These are phyloP conservation scores for Crocodylus rhombifer DNA, from an alignment of 2,797 vertebrate genomes.

Conservation along the genomic window DNA sequence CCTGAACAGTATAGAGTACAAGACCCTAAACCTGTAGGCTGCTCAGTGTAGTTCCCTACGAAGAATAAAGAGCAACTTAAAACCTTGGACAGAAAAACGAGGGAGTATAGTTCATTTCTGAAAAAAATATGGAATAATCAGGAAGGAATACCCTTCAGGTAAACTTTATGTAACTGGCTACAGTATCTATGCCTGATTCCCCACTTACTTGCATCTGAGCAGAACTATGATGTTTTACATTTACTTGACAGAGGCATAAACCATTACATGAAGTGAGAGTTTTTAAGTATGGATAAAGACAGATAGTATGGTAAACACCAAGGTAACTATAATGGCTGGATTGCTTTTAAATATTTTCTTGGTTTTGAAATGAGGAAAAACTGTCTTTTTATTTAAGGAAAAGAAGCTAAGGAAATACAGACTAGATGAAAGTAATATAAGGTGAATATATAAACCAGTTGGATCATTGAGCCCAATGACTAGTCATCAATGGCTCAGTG, in stretches of 20 bases:
- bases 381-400: background rate
- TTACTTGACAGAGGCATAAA: background rate
- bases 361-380: background rate
- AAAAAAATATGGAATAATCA: background rate
- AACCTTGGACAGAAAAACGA: background rate
- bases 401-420: too few relatives aligned
- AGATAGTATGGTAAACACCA: background rate
- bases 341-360: background rate
- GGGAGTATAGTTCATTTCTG: background rate
- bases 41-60: background rate
- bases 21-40: too few relatives aligned
- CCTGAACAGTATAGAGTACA: too few relatives aligned
- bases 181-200: background rate
- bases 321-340: background rate
- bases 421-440: too few relatives aligned
- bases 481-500: too few relatives aligned
- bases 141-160: background rate
- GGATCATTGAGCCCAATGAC: too few relatives aligned
- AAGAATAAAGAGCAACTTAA: background rate
- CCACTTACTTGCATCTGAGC: background rate
- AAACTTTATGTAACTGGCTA: background rate
- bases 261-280: background rate
- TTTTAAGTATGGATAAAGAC: background rate
- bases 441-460: too few relatives aligned
- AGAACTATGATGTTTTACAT: background rate